Evolutionary conservation across 2,888 invertebrate genomes (phyloP).

Genomic region (Plusia festucae): DNA sequence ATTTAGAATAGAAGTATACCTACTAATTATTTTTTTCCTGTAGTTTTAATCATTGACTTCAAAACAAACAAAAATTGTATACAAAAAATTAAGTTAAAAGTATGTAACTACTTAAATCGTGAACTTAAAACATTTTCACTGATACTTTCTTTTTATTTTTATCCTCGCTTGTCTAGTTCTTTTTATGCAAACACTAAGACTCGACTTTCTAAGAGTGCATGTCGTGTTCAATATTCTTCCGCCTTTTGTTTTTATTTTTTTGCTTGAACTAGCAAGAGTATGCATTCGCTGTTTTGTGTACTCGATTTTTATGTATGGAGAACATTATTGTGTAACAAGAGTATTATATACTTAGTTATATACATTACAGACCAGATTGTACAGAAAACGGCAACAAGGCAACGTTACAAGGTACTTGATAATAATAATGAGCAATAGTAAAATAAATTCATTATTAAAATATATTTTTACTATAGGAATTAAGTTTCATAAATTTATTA

Average conservation of each 20-base stretch:
- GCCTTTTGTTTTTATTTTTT: conserved; percentile 2
- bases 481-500: no score
- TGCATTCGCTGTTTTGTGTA: neutral
- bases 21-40: no score
- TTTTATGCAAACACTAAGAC: conserved; percentile 4
- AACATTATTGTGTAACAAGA: neutral
- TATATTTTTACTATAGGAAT: no score
- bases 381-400: no score
- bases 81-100: neutral
- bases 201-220: conserved; percentile 4
- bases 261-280: neutral
- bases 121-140: conserved; percentile 1
- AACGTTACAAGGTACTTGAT: no score
- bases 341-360: no score
- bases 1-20: no score
- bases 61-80: neutral
- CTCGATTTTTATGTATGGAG: neutral
- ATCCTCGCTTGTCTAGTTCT: neutral
- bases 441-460: no score
- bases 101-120: conserved; percentile 3
- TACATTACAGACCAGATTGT: no score
- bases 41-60: no score
- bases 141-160: neutral
- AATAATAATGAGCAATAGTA: no score
- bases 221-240: conserved; percentile 4